Base-by-base conservation (phyloP, 2,888 invertebrate species). In the Melipona bicolor region DNA sequence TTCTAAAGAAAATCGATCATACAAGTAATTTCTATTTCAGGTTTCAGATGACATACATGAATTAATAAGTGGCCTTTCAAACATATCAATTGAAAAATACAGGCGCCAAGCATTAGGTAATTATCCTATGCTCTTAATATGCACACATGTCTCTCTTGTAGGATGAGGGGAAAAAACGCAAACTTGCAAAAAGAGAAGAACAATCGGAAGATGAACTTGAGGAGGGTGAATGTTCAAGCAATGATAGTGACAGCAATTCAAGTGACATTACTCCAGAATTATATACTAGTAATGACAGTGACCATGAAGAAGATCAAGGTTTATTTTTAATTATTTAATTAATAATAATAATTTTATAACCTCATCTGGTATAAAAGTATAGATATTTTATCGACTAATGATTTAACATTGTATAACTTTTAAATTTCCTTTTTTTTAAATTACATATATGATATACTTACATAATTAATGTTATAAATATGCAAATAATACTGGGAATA, bases 221-320 rank as follows among this genome's bases (percentile, higher is more conserved):
- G 95, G 96, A 97, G 93, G 97, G 97, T 21, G 97, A 97, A 95
- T 97, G 96, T 94, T 96, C 96, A 88, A 96, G 95, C 67, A 96
- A 95, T 89, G 92, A 92, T 81, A 94, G 92, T 74, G 90, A 88
- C 67, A 83, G 81, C 56, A 88, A 77, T 89, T 90, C 86, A 82
- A 87, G 82, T 73, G 89, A 92, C 71, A 82, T 77, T 84, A 89
- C 88, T 77, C 84, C 89, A 49, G 90, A 89, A 76, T 85, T 84
- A 69, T 89, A 89, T 73, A 90, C 88, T 77, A 91, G 87, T 89
- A 91, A 87, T 85, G 92, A 93, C 65, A 92, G 88, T 84, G 92
- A 93, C 27, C 90, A 81, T 79, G 91, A 93, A 52, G 91, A 90
- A 59, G 90, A 92, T 70, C 90, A 93, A 94, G 94, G 94, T 94